phyloP scores from a whole-genome alignment of 92 coral and sea anemone genomes.

The Paragorgia papillata region DNA sequence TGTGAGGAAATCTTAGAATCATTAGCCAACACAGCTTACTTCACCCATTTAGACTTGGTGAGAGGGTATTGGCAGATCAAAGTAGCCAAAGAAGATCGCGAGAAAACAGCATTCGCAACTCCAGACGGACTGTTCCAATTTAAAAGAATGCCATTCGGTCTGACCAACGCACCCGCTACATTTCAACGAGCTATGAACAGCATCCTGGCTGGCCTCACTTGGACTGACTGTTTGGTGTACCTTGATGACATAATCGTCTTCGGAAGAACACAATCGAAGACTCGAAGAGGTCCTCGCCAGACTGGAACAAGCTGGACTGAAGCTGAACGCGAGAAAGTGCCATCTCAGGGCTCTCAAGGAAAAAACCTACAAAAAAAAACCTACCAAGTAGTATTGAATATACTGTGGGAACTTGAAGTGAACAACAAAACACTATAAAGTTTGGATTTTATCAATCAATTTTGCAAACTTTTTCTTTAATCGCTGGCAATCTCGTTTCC shows the following conservation, averaged over 20 bases:
- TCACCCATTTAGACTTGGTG: neutral
- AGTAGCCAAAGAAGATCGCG: conserved; percentile 20
- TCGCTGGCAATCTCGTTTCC: no score
- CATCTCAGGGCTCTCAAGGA: no score
- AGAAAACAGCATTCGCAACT: conserved; percentile 24
- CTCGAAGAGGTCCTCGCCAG: no score
- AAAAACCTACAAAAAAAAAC: no score
- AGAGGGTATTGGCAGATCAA: conserved; percentile 36
- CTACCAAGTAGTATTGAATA: no score
- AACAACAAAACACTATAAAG: no score
- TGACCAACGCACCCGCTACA: conserved; percentile 11
- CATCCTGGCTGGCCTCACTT: neutral
- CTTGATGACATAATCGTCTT: conserved; percentile 39
- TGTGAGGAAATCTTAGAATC: conserved; percentile 32
- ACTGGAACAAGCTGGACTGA: conserved; percentile 53
- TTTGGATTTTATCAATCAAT: no score
- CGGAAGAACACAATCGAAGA: conserved; percentile 46
- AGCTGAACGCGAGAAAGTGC: conserved; percentile 47
- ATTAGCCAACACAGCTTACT: neutral
- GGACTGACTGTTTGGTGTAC: conserved; percentile 13
- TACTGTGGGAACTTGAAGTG: no score
- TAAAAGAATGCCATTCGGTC: conserved; percentile 30
- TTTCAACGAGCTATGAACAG: conserved; percentile 14
- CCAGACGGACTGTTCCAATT: conserved; percentile 34
- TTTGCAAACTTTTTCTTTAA: no score